Evolutionary conservation across 2,797 vertebrate genomes (phyloP), one percentile per base, ranked within the genome.

Genomic region (Vireo griseus): DNA sequence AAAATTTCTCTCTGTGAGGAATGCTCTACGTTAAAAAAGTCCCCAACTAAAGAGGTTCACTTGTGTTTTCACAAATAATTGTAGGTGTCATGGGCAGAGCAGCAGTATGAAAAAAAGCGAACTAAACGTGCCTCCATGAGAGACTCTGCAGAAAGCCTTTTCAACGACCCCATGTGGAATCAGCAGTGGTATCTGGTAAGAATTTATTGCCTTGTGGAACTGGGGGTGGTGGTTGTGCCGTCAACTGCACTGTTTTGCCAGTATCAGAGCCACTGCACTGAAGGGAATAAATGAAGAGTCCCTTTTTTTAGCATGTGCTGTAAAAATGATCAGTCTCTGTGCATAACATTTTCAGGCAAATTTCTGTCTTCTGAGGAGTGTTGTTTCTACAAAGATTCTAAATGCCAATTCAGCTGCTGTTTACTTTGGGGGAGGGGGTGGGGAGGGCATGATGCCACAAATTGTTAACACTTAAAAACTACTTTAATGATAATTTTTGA

Each of bases 141-240:
- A 86, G 97, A 97, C 54, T 99, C 98, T 0, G 99, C 98, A 77
- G 98, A 98, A 89, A 98, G 99, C 90, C 98, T 99, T 91, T 99
- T 99, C 92, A 98, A 99, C 19, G 99, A 99, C 76, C 99, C 99
- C 10, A 99, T 99, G 99, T 99, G 99, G 99, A 99, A 98, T 95
- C 98, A 99, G 94, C 99, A 99, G 97, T 99, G 99, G 99, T 99
- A 99, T 93, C 97, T 99, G 98, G 99, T 99, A 98, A 98, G 99
- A 96, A 71, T 76, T 48, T 82, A 12, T 16, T 79, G 63, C 19
- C 7, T 7, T 42, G 11, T 52, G 40, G 33, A 40, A 7, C 2
- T 6, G 33, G 26, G 40, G 14, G 8, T 31, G 37, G 50, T 51
- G 33, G 13, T 25, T 77, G 40, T 66, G n/a, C 59, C 50, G 2